Percentiles rank a stretch among this genome's conserved stretches.
Conservation (phyloP, 2,888 invertebrate species). For the Tachystola acroxantha region DNA sequence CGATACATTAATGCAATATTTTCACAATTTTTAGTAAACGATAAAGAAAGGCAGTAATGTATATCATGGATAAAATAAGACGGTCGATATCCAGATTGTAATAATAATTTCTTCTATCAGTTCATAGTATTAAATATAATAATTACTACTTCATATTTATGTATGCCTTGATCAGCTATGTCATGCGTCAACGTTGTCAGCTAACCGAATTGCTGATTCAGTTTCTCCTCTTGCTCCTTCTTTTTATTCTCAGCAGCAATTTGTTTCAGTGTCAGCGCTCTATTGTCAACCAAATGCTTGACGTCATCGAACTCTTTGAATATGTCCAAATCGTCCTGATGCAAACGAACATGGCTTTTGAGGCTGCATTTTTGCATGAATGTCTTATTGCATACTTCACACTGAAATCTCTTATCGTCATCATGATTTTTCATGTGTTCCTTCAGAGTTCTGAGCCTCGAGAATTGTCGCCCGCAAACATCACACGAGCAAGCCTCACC, state of each 20-base stretch:
- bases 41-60: too few species aligned
- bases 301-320: constrained; percentile 73
- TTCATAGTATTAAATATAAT: too few species aligned
- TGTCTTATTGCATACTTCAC: constrained; percentile 61
- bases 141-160: too few species aligned
- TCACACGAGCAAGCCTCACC: constrained; percentile 50
- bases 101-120: too few species aligned
- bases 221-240: constrained; percentile 43
- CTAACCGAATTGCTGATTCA: constrained; percentile 29
- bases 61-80: too few species aligned
- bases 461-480: constrained; percentile 55
- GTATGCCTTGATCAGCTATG: too few species aligned
- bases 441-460: constrained; percentile 46
- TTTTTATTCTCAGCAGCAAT: constrained; percentile 61
- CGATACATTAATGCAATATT: too few species aligned
- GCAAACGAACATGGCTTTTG: constrained; percentile 58
- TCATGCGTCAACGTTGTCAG: too few species aligned
- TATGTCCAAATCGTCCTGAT: constrained; percentile 67
- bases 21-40: too few species aligned
- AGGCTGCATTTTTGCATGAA: constrained; percentile 66
- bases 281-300: constrained; percentile 64
- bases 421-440: constrained; percentile 61
- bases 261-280: constrained; percentile 64
- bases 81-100: too few species aligned
- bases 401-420: constrained; percentile 54